These are phyloP conservation scores for Pherbina coryleti DNA, from an alignment of 2,888 invertebrate species.

Conservation along the genomic window DNA sequence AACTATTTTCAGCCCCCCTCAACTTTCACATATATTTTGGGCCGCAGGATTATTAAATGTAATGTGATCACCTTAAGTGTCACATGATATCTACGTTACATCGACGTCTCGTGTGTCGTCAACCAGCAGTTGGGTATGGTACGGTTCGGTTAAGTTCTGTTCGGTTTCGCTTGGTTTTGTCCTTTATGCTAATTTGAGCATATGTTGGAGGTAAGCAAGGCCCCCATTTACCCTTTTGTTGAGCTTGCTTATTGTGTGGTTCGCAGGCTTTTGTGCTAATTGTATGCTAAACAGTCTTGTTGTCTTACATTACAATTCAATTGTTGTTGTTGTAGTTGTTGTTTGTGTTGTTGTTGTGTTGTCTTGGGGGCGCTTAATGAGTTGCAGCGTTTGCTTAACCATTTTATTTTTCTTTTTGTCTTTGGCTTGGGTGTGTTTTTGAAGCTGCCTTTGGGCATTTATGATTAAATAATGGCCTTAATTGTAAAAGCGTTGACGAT, in stretches of 20 bases:
- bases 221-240: neutral
- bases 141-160: no score
- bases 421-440: neutral
- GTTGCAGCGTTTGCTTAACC: neutral
- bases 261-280: constrained; percentile 17
- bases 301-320: constrained; percentile 13
- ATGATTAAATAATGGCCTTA: neutral
- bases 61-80: constrained; percentile 30
- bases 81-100: constrained; percentile 11
- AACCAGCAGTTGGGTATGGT: neutral
- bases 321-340: constrained; percentile 3
- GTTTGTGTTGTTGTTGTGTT: neutral
- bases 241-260: neutral
- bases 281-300: constrained; percentile 33
- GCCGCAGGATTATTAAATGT: constrained; percentile 21
- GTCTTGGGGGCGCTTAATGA: neutral
- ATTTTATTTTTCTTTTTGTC: neutral
- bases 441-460: neutral
- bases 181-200: constrained; percentile 15
- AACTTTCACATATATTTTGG: neutral
- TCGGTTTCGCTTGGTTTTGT: neutral
- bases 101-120: neutral
- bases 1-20: neutral
- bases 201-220: no score
- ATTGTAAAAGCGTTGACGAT: neutral